Percentiles rank a stretch among this genome's conserved stretches.
phyloP scores from a whole-genome alignment of 2,888 invertebrate genomes.

The Euproctis similis region DNA sequence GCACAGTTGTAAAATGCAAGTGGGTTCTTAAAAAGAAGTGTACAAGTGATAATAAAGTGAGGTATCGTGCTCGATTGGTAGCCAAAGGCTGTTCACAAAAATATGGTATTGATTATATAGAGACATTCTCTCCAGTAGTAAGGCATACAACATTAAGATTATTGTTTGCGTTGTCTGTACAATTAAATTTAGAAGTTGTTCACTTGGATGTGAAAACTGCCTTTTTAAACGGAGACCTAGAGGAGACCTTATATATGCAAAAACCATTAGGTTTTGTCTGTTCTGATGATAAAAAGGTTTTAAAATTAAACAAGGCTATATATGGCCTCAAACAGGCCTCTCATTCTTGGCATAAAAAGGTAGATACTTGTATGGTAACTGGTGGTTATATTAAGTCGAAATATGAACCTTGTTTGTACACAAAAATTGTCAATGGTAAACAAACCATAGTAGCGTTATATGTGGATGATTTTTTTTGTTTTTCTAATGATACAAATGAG shows the following conservation, averaged over 20 bases:
- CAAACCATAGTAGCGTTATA: neutral
- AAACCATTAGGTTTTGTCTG: neutral
- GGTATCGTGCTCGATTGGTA: neutral
- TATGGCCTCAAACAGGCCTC: constrained; percentile 11
- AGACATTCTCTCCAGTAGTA: neutral
- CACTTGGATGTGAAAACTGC: neutral
- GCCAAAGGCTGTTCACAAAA: neutral
- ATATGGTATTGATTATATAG: neutral
- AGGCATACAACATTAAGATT: neutral
- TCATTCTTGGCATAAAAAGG: constrained; percentile 2
- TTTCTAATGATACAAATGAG: neutral
- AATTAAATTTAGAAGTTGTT: neutral
- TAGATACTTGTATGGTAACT: neutral
- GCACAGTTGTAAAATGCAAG: constrained; percentile 1
- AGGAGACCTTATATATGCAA: constrained; percentile 1
- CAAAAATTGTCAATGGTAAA: neutral
- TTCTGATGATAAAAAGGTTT: constrained; percentile 6
- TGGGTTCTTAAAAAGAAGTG: neutral
- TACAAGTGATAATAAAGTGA: neutral
- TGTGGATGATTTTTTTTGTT: neutral
- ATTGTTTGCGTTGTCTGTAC: neutral
- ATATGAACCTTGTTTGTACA: constrained; percentile 7
- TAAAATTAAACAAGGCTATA: constrained; percentile 7
- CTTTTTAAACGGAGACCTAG: neutral
- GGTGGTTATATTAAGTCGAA: constrained; percentile 4